phyloP scores from a whole-genome alignment of 2,797 vertebrate species.

The Notoglanidium macrostoma region DNA sequence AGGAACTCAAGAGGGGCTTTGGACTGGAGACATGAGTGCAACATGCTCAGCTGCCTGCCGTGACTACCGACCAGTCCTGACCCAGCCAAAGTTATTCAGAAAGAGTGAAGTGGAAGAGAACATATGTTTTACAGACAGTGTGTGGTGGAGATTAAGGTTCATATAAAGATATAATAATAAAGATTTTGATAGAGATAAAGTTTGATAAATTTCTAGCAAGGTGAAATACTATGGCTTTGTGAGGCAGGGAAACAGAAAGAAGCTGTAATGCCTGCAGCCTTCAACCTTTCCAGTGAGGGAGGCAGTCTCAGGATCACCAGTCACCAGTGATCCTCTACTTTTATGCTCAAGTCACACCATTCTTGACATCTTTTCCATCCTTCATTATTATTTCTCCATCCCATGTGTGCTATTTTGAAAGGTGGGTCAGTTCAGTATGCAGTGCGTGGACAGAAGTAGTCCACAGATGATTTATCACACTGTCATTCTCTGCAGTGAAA shows the following conservation, averaged over 20 bases:
- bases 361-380: slow-evolving; percentile 44
- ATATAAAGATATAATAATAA: background rate
- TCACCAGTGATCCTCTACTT: slow-evolving; percentile 58
- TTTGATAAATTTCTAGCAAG: slow-evolving; percentile 28
- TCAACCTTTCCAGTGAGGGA: slow-evolving; percentile 19
- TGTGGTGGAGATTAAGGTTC: background rate
- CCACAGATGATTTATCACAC: slow-evolving; percentile 58
- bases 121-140: background rate
- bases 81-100: background rate
- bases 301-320: background rate
- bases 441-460: slow-evolving; percentile 40
- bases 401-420: slow-evolving; percentile 58
- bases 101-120: background rate
- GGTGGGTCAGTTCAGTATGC: slow-evolving; percentile 29
- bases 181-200: too few species aligned
- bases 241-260: slow-evolving; percentile 32
- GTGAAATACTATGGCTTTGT: slow-evolving; percentile 54
- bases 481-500: slow-evolving; percentile 49
- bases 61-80: slow-evolving; percentile 36
- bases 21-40: slow-evolving; percentile 38
- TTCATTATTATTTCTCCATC: slow-evolving; percentile 41
- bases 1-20: slow-evolving; percentile 44
- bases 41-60: slow-evolving; percentile 50
- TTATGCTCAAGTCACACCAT: slow-evolving; percentile 55
- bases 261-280: slow-evolving; percentile 35